Base-by-base conservation (phyloP, 2,797 vertebrate species). In the Xiphophorus birchmanni region DNA sequence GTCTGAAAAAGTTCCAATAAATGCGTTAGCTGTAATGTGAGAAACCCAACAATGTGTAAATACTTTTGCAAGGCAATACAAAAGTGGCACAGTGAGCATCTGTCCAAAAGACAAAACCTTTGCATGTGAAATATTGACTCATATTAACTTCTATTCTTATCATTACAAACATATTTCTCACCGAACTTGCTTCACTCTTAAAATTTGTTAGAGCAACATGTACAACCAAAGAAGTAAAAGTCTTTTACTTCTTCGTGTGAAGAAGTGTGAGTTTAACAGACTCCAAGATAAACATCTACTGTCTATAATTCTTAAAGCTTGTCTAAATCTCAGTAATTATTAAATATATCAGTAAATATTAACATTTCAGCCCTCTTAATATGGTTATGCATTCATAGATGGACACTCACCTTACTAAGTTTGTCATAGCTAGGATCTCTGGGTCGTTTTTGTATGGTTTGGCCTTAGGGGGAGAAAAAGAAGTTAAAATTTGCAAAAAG, bases 401-500 rank as follows among this genome's bases (percentile, higher is more conserved):
- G 6, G 9, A 86, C 54, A 74, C 97, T 97, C 97, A 99, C 99
- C 98, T 99, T 97, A 99, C 98, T 97, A 99, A 97, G 96, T 99
- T 99, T 9, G 99, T 99, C 99, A 99, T 99, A 88, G 99, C 99
- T 95, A 99, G 95, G 95, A 99, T 99, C 95, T 99, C 99, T 81
- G 99, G 98, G 92, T 99, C 99, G 91, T 99, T 99, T 97, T 99
- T 99, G 95, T 99, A 99, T 26, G 98, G 99, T 96, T 99, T 99
- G 90, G 99, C 99, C 99, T 99, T 77, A 58, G 65, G 73, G 29
- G 76, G 32, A 75, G 80, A 74, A 85, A 77, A 23, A 35, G 8
- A 47, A 32, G 9, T 21, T 54, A 52, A 29, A 29, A 15, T 44
- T 11, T 29, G 4, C 8, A 60, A 56, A 76, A 76, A 12, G 1